These are phyloP conservation scores for Neoarius graeffei DNA, from an alignment of 2,113 vertebrate genomes.

Conservation along the genomic window DNA sequence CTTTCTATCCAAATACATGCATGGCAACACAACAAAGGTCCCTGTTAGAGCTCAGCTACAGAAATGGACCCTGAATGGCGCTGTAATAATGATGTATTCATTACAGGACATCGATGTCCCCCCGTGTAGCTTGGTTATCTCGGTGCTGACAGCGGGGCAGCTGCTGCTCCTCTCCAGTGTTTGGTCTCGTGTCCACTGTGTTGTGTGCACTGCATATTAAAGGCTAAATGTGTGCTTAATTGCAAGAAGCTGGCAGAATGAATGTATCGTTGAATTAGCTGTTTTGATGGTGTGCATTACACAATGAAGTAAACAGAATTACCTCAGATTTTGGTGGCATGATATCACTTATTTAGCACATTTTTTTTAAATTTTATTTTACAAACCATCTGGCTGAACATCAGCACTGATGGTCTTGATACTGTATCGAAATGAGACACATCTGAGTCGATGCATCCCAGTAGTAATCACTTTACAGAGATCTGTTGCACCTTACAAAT, in stretches of 20 bases:
- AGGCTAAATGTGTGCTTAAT: conserved; percentile 97
- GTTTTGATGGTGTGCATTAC: conserved; percentile 91
- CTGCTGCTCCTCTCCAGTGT: conserved; percentile 80
- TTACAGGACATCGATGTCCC: conserved; percentile 74
- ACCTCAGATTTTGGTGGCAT: conserved; percentile 81
- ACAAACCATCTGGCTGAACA: conserved; percentile 44
- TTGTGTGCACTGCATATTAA: conserved; percentile 96
- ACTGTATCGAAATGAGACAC: conserved; percentile 45
- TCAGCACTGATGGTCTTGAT: conserved; percentile 31
- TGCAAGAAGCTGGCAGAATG: conserved; percentile 91
- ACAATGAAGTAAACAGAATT: conserved; percentile 98
- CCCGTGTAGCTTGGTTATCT: conserved; percentile 70
- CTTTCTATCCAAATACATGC: conserved; percentile 68
- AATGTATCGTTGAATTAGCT: conserved; percentile 94
- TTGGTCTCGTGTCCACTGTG: conserved; percentile 67
- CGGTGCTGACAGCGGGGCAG: conserved; percentile 81
- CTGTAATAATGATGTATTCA: conserved; percentile 90
- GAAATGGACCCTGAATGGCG: conserved; percentile 83
- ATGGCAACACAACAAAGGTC: conserved; percentile 76
- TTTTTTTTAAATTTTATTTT: conserved; percentile 73
- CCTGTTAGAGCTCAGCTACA: conserved; percentile 60
- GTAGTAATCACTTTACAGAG: conserved; percentile 51
- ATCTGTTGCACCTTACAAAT: conserved; percentile 20
- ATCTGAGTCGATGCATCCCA: conserved; percentile 65
- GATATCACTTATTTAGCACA: conserved; percentile 94